Base-by-base conservation (phyloP, 2,888 invertebrate species). In the Zygogramma bicolorata region DNA sequence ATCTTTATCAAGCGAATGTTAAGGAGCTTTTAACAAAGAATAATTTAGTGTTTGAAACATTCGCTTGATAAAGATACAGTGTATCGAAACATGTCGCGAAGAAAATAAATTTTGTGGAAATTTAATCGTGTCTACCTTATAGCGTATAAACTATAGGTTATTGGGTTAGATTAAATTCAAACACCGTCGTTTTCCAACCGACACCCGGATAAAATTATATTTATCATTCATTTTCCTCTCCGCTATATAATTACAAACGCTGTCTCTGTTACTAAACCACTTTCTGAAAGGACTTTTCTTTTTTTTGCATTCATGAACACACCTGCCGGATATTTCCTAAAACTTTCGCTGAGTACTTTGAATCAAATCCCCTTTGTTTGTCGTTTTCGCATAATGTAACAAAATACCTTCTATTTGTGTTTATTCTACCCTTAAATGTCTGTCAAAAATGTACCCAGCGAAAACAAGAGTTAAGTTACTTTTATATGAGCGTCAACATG, bases 401-500 rank as follows among this genome's bases (percentile, higher is more conserved):
- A n/a, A 18, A 62, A 62, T 62, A 62, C 15, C 8, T 42, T 62
- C 22, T 15, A 62, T 62, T 62, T 20, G 42, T 42, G 62, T 42
- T 29, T 10, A 42, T 42, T 40, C 27, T 42, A 42, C 42, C 42
- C 42, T 62, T 10, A 62, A 62, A 62, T 34, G 42, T 4, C 15
- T 62, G 62, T 42, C 42, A 62, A 62, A 40, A 62, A 22, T 22
- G 25, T n/a, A 10, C 42, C 5, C 62, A 22, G 53, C 15, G 53
- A n/a, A 53, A 61, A 38, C 38, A n/a, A 62, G 42, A 27, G 42
- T 62, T 27, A 27, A 7, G 62, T 62, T 62, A 62, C 62, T 34
- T 25, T 22, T 22, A 42, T 34, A 13, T 18, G 46, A 7, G 27
- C 25, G 25, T n/a, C 13, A 53, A 53, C 53, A 53, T 15, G 25